Conservation (phyloP, 2,797 vertebrate genomes). For the Erethizon dorsatum region DNA sequence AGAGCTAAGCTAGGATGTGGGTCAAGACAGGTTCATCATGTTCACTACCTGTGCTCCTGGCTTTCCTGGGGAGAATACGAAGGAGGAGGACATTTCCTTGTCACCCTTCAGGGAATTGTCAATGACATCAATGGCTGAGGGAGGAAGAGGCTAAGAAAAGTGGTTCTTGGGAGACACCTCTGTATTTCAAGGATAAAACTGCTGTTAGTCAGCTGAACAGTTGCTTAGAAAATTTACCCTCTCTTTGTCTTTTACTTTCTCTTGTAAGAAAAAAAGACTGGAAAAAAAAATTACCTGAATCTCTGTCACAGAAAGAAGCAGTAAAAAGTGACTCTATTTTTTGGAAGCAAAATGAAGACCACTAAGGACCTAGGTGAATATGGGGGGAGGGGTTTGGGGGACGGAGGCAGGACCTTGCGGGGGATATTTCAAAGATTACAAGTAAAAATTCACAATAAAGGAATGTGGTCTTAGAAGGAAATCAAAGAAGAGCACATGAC, state of each 20-base stretch:
- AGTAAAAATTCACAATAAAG: slow-evolving; percentile 1
- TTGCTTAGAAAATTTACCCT: slow-evolving; percentile 7
- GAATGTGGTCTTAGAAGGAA: slow-evolving; percentile 37
- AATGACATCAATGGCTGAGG: background rate
- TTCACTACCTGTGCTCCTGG: background rate
- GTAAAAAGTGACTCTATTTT: background rate
- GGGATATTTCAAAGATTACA: slow-evolving; percentile 73
- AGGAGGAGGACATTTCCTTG: background rate
- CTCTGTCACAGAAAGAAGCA: background rate
- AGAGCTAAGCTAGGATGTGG: background rate
- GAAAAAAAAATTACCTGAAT: background rate
- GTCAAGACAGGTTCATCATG: background rate
- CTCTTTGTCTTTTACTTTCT: slow-evolving; percentile 32
- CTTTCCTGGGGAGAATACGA: background rate
- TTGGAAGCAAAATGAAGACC: slow-evolving; percentile 28
- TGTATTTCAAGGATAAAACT: background rate
- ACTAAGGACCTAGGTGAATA: background rate
- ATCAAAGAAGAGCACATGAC: slow-evolving; percentile 51
- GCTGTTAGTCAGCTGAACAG: background rate
- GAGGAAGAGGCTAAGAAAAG: background rate
- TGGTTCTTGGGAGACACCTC: background rate
- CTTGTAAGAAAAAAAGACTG: background rate
- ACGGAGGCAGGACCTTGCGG: background rate
- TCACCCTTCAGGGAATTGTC: background rate
- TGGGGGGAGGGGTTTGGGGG: too few relatives aligned